These are phyloP conservation scores for Carapus acus DNA, from an alignment of 2,797 vertebrate genomes.

Conservation along the genomic window DNA sequence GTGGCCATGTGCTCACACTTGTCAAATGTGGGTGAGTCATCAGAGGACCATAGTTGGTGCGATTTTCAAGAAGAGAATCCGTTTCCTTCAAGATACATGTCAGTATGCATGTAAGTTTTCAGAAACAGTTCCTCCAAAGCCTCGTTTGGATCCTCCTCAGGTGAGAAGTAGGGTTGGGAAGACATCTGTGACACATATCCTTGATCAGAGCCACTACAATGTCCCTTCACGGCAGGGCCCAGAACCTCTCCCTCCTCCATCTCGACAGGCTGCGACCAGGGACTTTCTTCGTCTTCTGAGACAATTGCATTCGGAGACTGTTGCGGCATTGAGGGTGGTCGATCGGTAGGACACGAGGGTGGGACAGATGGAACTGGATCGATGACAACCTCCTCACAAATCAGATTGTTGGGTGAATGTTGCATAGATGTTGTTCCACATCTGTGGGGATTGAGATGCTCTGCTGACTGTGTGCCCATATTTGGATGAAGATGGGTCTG, in stretches of 20 bases:
- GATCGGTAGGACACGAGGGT: constrained; percentile 1
- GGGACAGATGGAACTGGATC: constrained; percentile 17
- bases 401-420: constrained; percentile 11
- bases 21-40: too few relatives aligned
- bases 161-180: constrained; percentile 57
- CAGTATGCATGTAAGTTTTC: constrained; percentile 23
- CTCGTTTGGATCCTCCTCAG: constrained; percentile 60
- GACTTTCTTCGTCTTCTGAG: constrained; percentile 9
- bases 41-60: too few relatives aligned
- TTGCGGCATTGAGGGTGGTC: constrained; percentile 11
- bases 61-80: neutral
- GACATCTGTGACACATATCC: constrained; percentile 85
- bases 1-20: too few relatives aligned
- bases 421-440: constrained; percentile 14
- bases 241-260: constrained; percentile 46
- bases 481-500: constrained; percentile 11
- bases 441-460: constrained; percentile 6
- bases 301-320: constrained; percentile 10
- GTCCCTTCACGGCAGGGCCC: constrained; percentile 61
- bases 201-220: constrained; percentile 82
- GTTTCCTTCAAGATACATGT: constrained; percentile 22
- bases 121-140: constrained; percentile 67
- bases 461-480: constrained; percentile 11
- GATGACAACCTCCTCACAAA: neutral
- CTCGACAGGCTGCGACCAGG: constrained; percentile 35